These are phyloP conservation scores for Jordanella pulchra DNA, from an alignment of 2,797 vertebrate species.

Conservation along the genomic window DNA sequence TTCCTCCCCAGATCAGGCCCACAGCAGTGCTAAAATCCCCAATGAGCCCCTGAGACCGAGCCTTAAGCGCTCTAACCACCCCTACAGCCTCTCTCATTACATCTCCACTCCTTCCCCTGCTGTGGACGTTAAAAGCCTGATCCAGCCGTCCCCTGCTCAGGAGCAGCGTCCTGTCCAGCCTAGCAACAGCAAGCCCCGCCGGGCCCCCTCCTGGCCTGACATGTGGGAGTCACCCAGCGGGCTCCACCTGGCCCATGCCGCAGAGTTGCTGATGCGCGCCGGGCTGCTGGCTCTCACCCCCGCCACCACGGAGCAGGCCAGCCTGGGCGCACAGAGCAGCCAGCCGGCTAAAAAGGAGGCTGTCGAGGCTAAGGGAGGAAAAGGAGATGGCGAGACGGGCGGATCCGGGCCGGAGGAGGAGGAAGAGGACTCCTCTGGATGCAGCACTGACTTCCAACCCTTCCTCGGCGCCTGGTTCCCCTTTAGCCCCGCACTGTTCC, in stretches of 20 bases:
- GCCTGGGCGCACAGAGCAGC: constrained; percentile 72
- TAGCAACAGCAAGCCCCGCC: constrained; percentile 88
- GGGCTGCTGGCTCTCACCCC: constrained; percentile 83
- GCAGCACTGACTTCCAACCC: constrained; percentile 91
- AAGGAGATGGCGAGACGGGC: constrained; percentile 81
- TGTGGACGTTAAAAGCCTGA: constrained; percentile 89
- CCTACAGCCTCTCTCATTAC: constrained; percentile 92
- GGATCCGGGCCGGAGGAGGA: constrained; percentile 83
- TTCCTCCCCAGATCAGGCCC: constrained; percentile 86
- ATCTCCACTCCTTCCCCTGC: constrained; percentile 85
- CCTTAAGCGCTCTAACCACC: constrained; percentile 89
- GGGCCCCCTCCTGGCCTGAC: constrained; percentile 88
- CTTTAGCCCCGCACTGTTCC: constrained; percentile 95
- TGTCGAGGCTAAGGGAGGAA: constrained; percentile 77
- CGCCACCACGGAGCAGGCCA: constrained; percentile 70
- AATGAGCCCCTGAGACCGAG: constrained; percentile 96
- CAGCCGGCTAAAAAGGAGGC: constrained; percentile 73
- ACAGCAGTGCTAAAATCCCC: constrained; percentile 95
- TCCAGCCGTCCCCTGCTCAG: constrained; percentile 88
- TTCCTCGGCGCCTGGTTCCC: constrained; percentile 94
- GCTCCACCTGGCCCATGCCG: constrained; percentile 94
- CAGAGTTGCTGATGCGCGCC: constrained; percentile 93
- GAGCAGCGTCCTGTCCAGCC: constrained; percentile 85
- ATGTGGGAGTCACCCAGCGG: constrained; percentile 91
- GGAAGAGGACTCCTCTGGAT: constrained; percentile 86